These are phyloP conservation scores for Crocodylus rhombifer DNA, from an alignment of 2,797 vertebrate genomes.

Conservation along the genomic window DNA sequence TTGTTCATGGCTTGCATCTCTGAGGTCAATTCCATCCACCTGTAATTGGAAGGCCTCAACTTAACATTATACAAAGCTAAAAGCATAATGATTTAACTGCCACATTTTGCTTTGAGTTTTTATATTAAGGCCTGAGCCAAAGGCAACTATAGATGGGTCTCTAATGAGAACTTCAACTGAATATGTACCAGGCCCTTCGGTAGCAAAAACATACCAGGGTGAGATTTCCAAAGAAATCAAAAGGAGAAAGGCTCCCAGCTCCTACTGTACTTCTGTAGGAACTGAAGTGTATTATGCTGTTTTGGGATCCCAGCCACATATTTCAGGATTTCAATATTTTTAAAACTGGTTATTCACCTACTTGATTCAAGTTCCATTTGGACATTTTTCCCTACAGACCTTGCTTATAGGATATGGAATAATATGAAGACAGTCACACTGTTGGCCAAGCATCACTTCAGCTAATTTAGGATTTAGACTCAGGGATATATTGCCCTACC, in stretches of 20 bases:
- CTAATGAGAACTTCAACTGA: neutral
- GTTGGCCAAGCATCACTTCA: neutral
- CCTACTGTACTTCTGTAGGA: neutral
- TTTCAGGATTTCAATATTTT: neutral
- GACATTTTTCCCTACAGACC: neutral
- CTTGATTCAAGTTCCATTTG: neutral
- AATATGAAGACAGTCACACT: neutral
- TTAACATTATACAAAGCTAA: conserved; percentile 77
- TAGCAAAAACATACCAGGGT: neutral
- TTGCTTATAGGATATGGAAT: neutral
- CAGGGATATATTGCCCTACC: neutral
- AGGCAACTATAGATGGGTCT: neutral
- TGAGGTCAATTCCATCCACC: conserved; percentile 96
- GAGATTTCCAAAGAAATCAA: neutral
- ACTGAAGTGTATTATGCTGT: neutral
- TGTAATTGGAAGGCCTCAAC: conserved; percentile 84
- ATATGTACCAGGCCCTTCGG: neutral
- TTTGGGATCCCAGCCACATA: neutral
- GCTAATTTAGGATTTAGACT: neutral
- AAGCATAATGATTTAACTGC: conserved; percentile 53
- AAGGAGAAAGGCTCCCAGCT: neutral
- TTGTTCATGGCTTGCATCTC: conserved; percentile 98
- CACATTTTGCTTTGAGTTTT: conserved; percentile 28
- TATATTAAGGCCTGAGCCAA: neutral
- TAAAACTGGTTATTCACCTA: neutral